Percentiles rank a stretch among this genome's conserved stretches.
Evolutionary conservation across 1,140 invertebrate genomes (phyloP).

Genomic region (Meloidogyne chitwoodi): DNA sequence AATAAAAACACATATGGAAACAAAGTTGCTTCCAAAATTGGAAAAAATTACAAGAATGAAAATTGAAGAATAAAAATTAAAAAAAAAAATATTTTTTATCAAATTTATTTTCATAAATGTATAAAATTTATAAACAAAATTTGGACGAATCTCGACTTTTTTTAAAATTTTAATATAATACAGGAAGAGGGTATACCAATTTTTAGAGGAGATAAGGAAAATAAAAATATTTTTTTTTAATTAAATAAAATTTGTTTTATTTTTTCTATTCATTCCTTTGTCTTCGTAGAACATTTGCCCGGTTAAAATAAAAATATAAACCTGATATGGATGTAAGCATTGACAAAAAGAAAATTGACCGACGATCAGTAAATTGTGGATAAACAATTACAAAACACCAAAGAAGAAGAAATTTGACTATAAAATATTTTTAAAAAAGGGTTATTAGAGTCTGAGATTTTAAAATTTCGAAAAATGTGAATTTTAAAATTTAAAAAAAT

Average conservation of each 20-base stretch:
- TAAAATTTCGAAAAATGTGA: too few species aligned
- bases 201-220: neutral
- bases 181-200: too few species aligned
- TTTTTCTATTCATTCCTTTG: neutral
- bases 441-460: too few species aligned
- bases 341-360: neutral
- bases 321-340: neutral
- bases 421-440: neutral
- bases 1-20: slow-evolving; percentile 41
- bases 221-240: neutral
- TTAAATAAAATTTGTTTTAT: too few species aligned
- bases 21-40: slow-evolving; percentile 24
- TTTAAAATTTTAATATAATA: too few species aligned
- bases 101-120: too few species aligned
- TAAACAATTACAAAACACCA: neutral
- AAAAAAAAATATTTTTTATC: too few species aligned
- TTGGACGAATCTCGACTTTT: too few species aligned
- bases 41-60: neutral
- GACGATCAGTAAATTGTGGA: neutral
- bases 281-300: neutral
- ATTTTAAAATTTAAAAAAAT: too few species aligned
- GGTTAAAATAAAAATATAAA: neutral
- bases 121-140: too few species aligned
- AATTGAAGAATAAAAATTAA: neutral
- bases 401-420: neutral